Evolutionary conservation across 2,797 vertebrate species (phyloP), one percentile per base, ranked within the genome.

Genomic region (Oophaga sylvatica): DNA sequence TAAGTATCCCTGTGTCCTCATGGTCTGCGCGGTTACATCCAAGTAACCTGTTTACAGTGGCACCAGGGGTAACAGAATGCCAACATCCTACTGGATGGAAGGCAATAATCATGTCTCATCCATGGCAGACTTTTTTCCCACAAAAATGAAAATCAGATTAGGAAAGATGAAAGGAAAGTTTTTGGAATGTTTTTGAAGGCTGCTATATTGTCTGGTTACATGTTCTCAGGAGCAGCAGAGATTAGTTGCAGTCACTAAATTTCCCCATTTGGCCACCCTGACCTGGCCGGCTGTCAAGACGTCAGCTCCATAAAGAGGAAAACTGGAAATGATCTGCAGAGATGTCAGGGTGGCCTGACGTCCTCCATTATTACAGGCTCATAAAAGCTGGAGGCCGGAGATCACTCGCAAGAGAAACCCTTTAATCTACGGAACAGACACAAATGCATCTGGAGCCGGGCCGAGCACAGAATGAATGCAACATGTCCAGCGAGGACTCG

Each of bases 321-420:
- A 83, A 62, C 87, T 86, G 65, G 70, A 31, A 90, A 86, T 60
- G 80, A 85, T 77, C 48, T 80, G 63, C 56, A 76, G 22, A 31
- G 0, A 0, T 91, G 92, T 93, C 91, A 88, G 91, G 91, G 65
- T 92, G 90, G 91, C 90, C 92, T 93, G 91, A 90, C 90, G 91
- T 83, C 81, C 84, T 75, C 67, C 68, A 1, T 87, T 87, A 60
- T 15, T 67, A 67, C 35, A 83, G 76, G 13, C 79, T 91, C 90
- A 53, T 92, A 92, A 91, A 92, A 90, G 81, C 80, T 84, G 90
- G 81, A 80, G 90, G 87, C 0, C 22, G 78, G 75, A 73, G 87
- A 87, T 68, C 83, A 76, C 45, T 88, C 59, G 78, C 13, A 83
- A 16, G 82, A 70, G 19, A 79, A 80, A 53, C 26, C 22, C 41